Base-by-base conservation (phyloP, 2,797 vertebrate genomes). In the Hippocampus kuda region DNA sequence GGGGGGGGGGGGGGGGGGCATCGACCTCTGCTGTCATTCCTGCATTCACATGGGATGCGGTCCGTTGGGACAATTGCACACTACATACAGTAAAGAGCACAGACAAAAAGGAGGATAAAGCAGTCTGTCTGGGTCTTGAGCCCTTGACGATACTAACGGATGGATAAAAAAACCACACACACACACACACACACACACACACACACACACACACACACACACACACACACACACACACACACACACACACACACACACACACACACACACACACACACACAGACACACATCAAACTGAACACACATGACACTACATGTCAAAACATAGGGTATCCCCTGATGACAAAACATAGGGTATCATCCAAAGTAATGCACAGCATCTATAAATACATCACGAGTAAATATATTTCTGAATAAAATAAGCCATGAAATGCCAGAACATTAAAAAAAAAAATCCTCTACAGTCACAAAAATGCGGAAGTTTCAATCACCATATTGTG, bases 111-210 rank as follows among this genome's bases (percentile, higher is more conserved):
- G 80, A 78, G 63, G 70, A 64, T 65, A 70, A 59, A 8, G 74
- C 82, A 84, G 85, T 81, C 84, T 81, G 83, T 83, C 81, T 77
- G 49, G 77, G 75, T 74, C 75, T 75, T 68, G 70, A 81, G 86
- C 80, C 81, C 86, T 82, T 27, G 77, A 89, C 83, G 83, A 86
- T 79, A 71, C 76, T 51, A 22, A 53, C 38, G 51, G 24, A 74
- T 69, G 71, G 73, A 79, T 22, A 68, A 70, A 81, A 71, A 38
- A 1, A 38, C 6, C 34, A 38, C 34, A 38, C 34, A 38, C 34
- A 38, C 34, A 38, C 34, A 38, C 34, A 38, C 34, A 8, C 34
- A 44, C 24, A 2, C 26, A n/a, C 51, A 8, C 34, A 38, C 34
- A 38, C 34, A 38, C 34, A 38, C 34, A 38, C 34, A 38, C 34